Base-by-base conservation (phyloP, 2,888 invertebrate species). In the Gastrophysa polygoni region DNA sequence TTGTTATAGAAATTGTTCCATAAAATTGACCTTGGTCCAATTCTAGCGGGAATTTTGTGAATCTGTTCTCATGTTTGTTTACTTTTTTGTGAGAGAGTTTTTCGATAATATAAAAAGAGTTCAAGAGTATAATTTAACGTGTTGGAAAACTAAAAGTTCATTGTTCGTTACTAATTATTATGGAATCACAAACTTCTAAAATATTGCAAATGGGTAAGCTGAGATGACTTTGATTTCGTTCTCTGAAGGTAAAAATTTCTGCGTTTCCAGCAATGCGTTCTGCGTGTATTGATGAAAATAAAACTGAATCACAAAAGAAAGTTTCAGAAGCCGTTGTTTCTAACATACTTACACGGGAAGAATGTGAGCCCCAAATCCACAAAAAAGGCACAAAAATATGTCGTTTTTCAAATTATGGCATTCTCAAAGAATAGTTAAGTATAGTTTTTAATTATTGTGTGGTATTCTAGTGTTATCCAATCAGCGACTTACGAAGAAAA, bases 161-260 rank as follows among this genome's bases (percentile, higher is more conserved):
- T 16, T 47, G 47, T 47, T 47, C 17, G 17, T 16, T 16, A 47
- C 14, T 16, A 47, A 46, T 46, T 46, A 5, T 24, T 24, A 48
- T 48, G 20, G 14, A 48, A 20, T 48, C 48, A 14, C 48, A 21
- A 48, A 48, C 48, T 48, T 48, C 48, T 48, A 48, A 14, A 48
- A 48, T 48, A 48, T 48, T 48, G 48, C 48, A 48, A 48, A 32
- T 14, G 20, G 48, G 18, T 48, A 14, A 48, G 24, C 11, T 48
- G 14, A 48, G 48, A 20, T 8, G 20, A 48, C 48, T 48, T 48
- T 11, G 20, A 48, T 48, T 47, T 47, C 8, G 3, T 16, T 48
- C 48, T 48, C 10, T 7, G 11, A 10, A 20, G 21, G 21, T 48
- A n/a, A n/a, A 48, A 48, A 48, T 24, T 32, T 10, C 8, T 10